Base-by-base conservation (phyloP, 1,140 invertebrate genomes). In the Drosophila tsacasi region DNA sequence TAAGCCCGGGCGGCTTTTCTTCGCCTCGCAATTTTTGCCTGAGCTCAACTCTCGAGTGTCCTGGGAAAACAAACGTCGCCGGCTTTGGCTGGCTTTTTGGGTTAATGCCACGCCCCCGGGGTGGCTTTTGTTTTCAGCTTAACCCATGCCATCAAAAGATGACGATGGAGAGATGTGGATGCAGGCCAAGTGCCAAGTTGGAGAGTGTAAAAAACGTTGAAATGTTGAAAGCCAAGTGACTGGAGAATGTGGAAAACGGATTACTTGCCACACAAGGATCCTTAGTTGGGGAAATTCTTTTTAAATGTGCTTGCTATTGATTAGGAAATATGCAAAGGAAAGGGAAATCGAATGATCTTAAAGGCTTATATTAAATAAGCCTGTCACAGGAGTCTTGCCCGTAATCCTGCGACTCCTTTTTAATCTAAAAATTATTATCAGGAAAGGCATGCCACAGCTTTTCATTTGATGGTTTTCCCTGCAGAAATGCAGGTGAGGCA, bases 21-120 rank as follows among this genome's bases (percentile, higher is more conserved):
- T 73, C 68, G 68, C 67, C 71, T 61, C 39, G 54, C 54, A 60
- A 72, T 73, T 73, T 72, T 73, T 49, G 23, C 47, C 15, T 23
- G 54, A 72, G 50, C 35, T 73, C 47, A 49, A 49, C 47, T 49
- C 47, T 49, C 66, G 39, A 73, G 69, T 69, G 67, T 73, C 55
- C 49, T 77, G 65, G 75, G 50, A 69, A 68, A 78, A 69, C 64
- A 78, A 78, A 78, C 75, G 75, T 78, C 75, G 67, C 46, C 67
- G 47, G 46, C 57, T 80, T 75, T 68, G 44, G 49, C 59, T 80
- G 69, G 68, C 76, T 79, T 71, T 80, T 75, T 69, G 69, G 76
- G 61, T 83, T 83, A 84, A 76, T 83, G 76, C 65, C 81, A 75
- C 58, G 82, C 73, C 63, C 47, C 39, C 52, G 65, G n/a, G n/a